Base-by-base conservation (phyloP, 2,888 invertebrate species). In the Empis stercorea region DNA sequence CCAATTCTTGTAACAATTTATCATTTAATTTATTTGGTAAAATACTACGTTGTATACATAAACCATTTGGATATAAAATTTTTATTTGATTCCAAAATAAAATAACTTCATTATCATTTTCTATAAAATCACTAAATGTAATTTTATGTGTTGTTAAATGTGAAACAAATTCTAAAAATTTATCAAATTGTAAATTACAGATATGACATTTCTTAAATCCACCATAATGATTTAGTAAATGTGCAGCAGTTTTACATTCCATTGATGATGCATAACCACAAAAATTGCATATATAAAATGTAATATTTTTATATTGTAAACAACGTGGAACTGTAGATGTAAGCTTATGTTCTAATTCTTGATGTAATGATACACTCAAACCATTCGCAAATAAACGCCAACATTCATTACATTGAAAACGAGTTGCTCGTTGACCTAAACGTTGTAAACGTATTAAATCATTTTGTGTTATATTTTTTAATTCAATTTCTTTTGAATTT, bases 211-310 rank as follows among this genome's bases (percentile, higher is more conserved):
- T 23, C 4, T 46, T 48, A 42, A 64, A 66, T 1, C 54, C 52
- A 13, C 41, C 52, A 42, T 56, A 65, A 43, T 65, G 65, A 48
- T 62, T 60, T 13, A 63, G 50, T 57, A 48, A 46, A 73, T 71
- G 48, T 76, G 77, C 0, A 59, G 60, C 27, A 65, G 50, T 20
- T 72, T 57, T 0, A 60, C 55, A 40, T 14, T 40, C 27, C 14
- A 20, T 23, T 14, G 40, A 40, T 27, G 40, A 40, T 27, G 40
- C n/a, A 14, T 40, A 40, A 14, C 27, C 40, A 27, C 40, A 40
- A n/a, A 20, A 23, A 14, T 11, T 23, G 14, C 40, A 40, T n/a
- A 40, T n/a, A 40, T 11, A 40, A 40, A 40, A 40, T 23, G 14
- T 40, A 5, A 14, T 20, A 27, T 20, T 40, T 23, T 40, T 40